phyloP scores from a whole-genome alignment of 2,797 vertebrate genomes.

The Eleutherodactylus coqui region DNA sequence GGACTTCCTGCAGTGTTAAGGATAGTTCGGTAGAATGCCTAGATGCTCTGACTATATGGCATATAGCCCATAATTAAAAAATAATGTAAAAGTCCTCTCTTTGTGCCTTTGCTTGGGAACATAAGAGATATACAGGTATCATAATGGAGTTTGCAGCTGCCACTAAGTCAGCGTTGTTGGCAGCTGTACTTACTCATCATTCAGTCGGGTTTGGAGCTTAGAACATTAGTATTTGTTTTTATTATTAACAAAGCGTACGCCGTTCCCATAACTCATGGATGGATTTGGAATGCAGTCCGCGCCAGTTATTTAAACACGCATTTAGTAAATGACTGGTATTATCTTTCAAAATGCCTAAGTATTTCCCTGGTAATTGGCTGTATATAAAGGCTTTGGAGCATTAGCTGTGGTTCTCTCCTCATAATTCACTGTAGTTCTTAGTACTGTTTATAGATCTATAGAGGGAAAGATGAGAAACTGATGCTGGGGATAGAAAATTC shows the following conservation, averaged over 20 bases:
- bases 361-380: constrained; percentile 16
- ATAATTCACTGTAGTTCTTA: not conserved
- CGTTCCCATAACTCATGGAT: not conserved
- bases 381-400: constrained; percentile 11
- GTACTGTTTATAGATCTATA: not conserved
- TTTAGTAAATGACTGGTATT: constrained; percentile 6
- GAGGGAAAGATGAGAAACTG: not conserved
- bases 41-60: too few species aligned
- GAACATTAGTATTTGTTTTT: not conserved
- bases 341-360: constrained; percentile 1
- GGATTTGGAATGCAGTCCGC: not conserved
- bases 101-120: not conserved
- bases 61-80: too few species aligned
- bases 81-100: not conserved
- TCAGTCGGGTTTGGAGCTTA: not conserved
- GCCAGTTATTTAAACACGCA: not conserved
- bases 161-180: not conserved
- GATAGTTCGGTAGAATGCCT: too few species aligned
- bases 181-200: not conserved
- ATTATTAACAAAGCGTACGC: not conserved
- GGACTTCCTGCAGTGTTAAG: too few species aligned
- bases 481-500: not conserved
- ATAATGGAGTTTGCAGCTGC: not conserved
- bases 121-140: not conserved
- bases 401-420: not conserved